Evolutionary conservation across 2,113 vertebrate species (phyloP), one percentile per base, ranked within the genome.

Genomic region (Dendropsophus ebraccatus): DNA sequence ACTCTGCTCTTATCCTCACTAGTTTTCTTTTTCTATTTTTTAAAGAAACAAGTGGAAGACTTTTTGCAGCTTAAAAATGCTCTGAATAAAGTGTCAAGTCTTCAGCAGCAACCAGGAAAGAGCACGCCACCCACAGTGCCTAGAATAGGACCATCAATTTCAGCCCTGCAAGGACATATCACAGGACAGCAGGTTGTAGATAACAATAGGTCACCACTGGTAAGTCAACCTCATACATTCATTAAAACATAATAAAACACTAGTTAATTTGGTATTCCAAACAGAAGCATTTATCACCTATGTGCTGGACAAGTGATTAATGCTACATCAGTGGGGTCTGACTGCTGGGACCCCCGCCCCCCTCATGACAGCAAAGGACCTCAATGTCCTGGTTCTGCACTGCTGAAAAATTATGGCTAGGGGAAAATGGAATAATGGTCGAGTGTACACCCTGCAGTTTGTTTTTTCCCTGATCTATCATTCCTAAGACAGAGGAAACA

Each of bases 31-130:
- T 9, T 69, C 10, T 65, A 17, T 16, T 67, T 32, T 69, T 35
- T 35, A 19, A 87, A 99, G 97, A 93, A 92, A 83, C 97, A 99
- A 91, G 95, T 99, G 83, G 94, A 97, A 82, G 95, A 97, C 88
- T 98, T 95, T 91, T 97, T 96, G 85, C 95, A 97, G 78, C 85
- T 99, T 88, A 98, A 96, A 90, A 96, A 97, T 1, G 94, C 96
- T 0, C 92, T 97, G 50, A 94, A 96, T 88, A 95, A 89, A 89
- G 93, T 91, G 83, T 93, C 95, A 17, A 95, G 92, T 89, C 88
- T 93, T 47, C 93, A 90, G 72, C 93, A 93, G 41, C 41, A 41
- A 13, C 1, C 88, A 0, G 94, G 93, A 47, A 90, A 23, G 88
- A 93, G 28, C 84, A 4, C 74, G 41, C 10, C 7, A 17, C 13